These are phyloP conservation scores for Gastrophryne carolinensis DNA, from an alignment of 2,797 vertebrate species.

Conservation along the genomic window DNA sequence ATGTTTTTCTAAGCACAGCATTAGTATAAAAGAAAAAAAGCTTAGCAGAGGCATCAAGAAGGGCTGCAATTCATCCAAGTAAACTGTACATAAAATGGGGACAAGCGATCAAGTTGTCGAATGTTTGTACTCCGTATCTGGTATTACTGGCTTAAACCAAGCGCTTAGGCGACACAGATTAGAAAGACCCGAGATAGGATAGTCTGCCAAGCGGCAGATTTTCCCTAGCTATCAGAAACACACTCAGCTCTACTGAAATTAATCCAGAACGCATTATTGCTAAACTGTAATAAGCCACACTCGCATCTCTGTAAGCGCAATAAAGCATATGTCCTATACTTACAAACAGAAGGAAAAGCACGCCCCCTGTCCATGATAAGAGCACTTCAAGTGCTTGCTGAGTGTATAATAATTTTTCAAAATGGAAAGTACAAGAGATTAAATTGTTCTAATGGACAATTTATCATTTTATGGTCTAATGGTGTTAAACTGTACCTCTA, in stretches of 20 bases:
- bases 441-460: background rate
- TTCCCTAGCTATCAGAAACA: conserved; percentile 5
- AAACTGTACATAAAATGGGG: too few relatives aligned
- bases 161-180: background rate
- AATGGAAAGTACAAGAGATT: background rate
- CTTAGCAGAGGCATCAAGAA: too few relatives aligned
- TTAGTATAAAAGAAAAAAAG: too few relatives aligned
- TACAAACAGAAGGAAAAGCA: conserved; percentile 32
- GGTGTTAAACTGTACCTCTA: background rate
- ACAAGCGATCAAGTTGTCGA: too few relatives aligned
- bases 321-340: conserved; percentile 36
- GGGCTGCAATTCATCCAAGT: too few relatives aligned
- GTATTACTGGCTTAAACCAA: background rate
- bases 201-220: background rate
- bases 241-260: conserved; percentile 20
- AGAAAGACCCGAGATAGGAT: background rate
- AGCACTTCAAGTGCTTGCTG: background rate
- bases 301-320: background rate
- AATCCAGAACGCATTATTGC: conserved; percentile 19
- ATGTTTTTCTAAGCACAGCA: too few relatives aligned
- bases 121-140: too few relatives aligned
- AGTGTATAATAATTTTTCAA: conserved; percentile 26
- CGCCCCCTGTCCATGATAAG: conserved; percentile 18
- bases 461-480: conserved; percentile 1
- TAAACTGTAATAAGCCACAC: conserved; percentile 32